Evolutionary conservation across 2,888 invertebrate species (phyloP), one percentile per base, ranked within the genome.

Genomic region (Oithona nana): DNA sequence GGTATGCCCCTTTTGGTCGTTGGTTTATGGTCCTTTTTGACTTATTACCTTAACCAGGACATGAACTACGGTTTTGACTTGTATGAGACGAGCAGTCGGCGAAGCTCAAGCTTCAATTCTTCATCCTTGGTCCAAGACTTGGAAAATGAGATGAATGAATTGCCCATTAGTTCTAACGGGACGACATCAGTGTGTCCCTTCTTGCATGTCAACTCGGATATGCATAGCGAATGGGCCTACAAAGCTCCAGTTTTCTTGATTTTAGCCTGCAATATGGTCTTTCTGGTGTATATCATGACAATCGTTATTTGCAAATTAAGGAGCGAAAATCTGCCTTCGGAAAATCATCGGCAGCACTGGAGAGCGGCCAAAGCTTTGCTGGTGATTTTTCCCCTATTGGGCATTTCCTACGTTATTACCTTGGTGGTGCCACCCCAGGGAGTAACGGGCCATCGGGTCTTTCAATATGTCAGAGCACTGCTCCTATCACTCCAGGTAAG

Each of bases 221-320:
- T n/a, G n/a, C 84, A 84, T 16, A 39, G 39, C 61, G 90, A 92
- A 73, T 90, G 88, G 85, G 84, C 92, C 68, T 87, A 85, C 72
- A 86, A 88, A 71, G 83, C 80, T 0, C 90, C 92, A 0, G 86
- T 88, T 1, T 80, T 90, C 66, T 75, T 80, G 26, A 88, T 90
- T 11, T 80, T 93, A 29, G 80, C 83, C 63, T 80, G 88, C 68
- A 90, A 92, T 76, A 79, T 84, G 58, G 78, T 85, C 68, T 88
- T 88, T 74, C 80, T 88, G 65, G 76, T 86, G 68, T 81, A 81
- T 76, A 88, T 90, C 68, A 87, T 90, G 86, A 86, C 88, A 83
- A 89, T 93, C 59, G 78, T 94, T 66, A 90, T 94, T 71, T 92
- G 90, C 30, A 93, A 94, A 71, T 79, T 93, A 3, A 81, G 90